phyloP scores from a whole-genome alignment of 1,140 invertebrate species.

The Maniola jurtina region DNA sequence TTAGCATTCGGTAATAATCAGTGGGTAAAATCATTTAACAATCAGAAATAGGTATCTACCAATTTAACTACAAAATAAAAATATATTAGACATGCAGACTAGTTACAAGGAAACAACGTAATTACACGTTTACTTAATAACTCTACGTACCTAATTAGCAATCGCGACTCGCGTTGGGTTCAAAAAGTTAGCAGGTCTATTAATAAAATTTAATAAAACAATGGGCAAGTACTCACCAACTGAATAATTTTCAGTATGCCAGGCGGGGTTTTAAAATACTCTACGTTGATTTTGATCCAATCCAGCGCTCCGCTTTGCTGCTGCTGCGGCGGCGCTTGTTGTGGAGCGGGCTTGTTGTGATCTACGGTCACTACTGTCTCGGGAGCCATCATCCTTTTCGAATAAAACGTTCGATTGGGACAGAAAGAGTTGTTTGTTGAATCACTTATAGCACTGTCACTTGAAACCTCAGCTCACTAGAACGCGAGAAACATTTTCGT shows the following conservation, averaged over 20 bases:
- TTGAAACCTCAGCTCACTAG: constrained; percentile 58
- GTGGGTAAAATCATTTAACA: too few relatives aligned
- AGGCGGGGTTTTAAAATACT: constrained; percentile 81
- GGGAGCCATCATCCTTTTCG: constrained; percentile 81
- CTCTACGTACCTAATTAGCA: constrained; percentile 11
- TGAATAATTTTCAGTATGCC: constrained; percentile 81
- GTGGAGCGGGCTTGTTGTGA: constrained; percentile 76
- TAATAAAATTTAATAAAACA: background rate
- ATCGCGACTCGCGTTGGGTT: too few relatives aligned
- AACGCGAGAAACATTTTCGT: constrained; percentile 62
- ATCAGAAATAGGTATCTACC: background rate
- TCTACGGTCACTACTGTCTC: constrained; percentile 84
- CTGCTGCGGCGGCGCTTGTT: constrained; percentile 78
- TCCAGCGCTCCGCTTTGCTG: constrained; percentile 75
- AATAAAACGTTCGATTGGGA: constrained; percentile 30
- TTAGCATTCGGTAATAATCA: too few relatives aligned
- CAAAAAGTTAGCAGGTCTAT: too few relatives aligned
- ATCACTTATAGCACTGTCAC: constrained; percentile 67
- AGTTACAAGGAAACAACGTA: constrained; percentile 11
- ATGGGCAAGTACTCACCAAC: constrained; percentile 75
- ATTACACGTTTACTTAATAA: constrained; percentile 20
- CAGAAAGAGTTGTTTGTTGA: constrained; percentile 34
- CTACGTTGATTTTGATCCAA: constrained; percentile 81
- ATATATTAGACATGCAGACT: background rate
- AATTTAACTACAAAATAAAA: background rate